Evolutionary conservation across 2,888 invertebrate genomes (phyloP), one percentile per base, ranked within the genome.

Genomic region (Galeopsomyia nigrocyanea): DNA sequence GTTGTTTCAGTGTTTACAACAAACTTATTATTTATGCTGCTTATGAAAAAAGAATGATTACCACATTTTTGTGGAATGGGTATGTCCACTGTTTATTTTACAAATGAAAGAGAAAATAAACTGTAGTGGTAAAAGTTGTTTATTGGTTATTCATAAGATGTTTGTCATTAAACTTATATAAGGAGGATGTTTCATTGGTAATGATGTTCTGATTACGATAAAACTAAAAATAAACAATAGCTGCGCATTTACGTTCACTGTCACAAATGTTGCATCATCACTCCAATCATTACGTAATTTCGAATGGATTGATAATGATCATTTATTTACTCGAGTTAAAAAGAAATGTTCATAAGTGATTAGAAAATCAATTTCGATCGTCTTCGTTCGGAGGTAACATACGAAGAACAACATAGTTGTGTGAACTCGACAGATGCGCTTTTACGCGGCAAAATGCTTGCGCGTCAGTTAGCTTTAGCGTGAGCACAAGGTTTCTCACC

Each of bases 141-240:
- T 63, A 63, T 69, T 63, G 57, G 63, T 69, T 70, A 70, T 64
- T 64, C 57, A 58, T 58, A 26, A 51, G 58, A 21, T 55, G 39
- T 57, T 63, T 70, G 55, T 56, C 56, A 62, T 68, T 62, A 31
- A 47, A 47, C 16, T 70, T 60, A 64, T 51, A 58, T 64, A 70
- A 70, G 53, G 58, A 70, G 46, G 17, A 70, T 64, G 47, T 53
- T 47, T 62, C 26, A 16, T 19, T 16, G 13, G 22, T 53, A 64
- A 70, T 26, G 58, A 58, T 70, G 64, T 53, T 70, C 53, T 53
- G 58, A 70, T 64, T 57, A 22, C 39, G 64, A 64, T 58, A 70
- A 68, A 63, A 56, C 57, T 63, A 69, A 69, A 69, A 63, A 69
- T 63, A 69, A 63, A 70, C 57, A 69, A 63, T 60, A 57, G 55